Evolutionary conservation across 1,140 invertebrate genomes (phyloP).

Genomic region (Lerema accius): DNA sequence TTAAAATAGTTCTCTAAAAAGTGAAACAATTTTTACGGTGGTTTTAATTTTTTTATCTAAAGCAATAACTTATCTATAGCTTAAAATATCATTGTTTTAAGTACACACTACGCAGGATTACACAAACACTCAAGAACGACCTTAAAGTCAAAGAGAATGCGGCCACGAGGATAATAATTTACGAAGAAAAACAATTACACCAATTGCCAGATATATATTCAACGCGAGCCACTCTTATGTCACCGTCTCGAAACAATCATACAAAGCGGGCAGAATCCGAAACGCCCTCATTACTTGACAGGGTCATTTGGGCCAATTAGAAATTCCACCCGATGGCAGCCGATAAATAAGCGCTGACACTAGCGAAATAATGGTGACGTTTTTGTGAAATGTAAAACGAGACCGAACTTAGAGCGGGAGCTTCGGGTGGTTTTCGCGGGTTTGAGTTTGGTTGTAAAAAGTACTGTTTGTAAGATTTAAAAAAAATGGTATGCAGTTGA

Average conservation of each 20-base stretch:
- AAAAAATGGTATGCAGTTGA: too few relatives aligned
- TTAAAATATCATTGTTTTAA: too few relatives aligned
- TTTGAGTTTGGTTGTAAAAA: too few relatives aligned
- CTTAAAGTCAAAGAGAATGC: neutral
- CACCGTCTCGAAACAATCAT: slow-evolving; percentile 7
- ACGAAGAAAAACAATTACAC: slow-evolving; percentile 2
- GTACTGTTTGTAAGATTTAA: too few relatives aligned
- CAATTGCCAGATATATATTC: slow-evolving; percentile 13
- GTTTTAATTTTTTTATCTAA: too few relatives aligned
- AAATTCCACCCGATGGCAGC: slow-evolving; percentile 32
- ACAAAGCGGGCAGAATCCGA: slow-evolving; percentile 4
- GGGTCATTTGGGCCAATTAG: slow-evolving; percentile 32
- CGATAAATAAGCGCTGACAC: slow-evolving; percentile 35
- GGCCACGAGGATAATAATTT: neutral
- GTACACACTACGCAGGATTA: neutral
- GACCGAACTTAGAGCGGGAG: slow-evolving; percentile 12
- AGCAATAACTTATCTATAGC: too few relatives aligned
- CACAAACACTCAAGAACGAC: neutral
- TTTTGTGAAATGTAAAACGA: slow-evolving; percentile 42
- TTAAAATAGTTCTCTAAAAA: too few relatives aligned
- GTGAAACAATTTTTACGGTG: too few relatives aligned
- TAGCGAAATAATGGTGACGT: slow-evolving; percentile 36
- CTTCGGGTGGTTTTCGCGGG: neutral
- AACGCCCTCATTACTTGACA: slow-evolving; percentile 16
- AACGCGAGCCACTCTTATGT: neutral